Conservation (phyloP, 2,113 vertebrate species). For the Cygnus buccinator region DNA sequence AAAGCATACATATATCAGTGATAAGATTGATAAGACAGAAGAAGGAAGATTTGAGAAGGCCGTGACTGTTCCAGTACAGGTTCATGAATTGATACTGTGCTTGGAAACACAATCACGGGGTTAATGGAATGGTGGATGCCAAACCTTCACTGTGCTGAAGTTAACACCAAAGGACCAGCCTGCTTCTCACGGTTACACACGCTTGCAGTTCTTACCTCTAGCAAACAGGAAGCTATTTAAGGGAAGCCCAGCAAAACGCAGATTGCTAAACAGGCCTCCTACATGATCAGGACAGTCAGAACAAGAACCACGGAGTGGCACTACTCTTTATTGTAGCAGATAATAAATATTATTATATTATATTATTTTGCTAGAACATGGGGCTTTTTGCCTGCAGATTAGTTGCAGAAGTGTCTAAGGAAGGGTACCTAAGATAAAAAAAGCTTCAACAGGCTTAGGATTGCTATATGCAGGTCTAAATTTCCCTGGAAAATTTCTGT, state of each 20-base stretch:
- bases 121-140: background rate
- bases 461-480: background rate
- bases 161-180: background rate
- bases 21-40: background rate
- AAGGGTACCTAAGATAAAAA: background rate
- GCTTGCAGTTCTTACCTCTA: background rate
- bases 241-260: background rate
- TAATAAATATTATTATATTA: no score
- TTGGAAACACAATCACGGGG: background rate
- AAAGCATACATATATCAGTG: background rate
- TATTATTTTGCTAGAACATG: background rate
- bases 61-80: accelerated
- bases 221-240: background rate
- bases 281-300: background rate
- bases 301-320: background rate
- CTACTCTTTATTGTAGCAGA: background rate
- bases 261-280: background rate
- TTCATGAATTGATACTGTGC: background rate
- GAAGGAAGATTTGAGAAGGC: background rate
- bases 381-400: background rate
- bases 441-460: background rate
- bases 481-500: background rate
- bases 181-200: background rate
- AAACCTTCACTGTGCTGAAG: background rate
- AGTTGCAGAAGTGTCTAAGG: background rate